Base-by-base conservation (phyloP, 2,113 vertebrate species). In the Cichladusa arquata region DNA sequence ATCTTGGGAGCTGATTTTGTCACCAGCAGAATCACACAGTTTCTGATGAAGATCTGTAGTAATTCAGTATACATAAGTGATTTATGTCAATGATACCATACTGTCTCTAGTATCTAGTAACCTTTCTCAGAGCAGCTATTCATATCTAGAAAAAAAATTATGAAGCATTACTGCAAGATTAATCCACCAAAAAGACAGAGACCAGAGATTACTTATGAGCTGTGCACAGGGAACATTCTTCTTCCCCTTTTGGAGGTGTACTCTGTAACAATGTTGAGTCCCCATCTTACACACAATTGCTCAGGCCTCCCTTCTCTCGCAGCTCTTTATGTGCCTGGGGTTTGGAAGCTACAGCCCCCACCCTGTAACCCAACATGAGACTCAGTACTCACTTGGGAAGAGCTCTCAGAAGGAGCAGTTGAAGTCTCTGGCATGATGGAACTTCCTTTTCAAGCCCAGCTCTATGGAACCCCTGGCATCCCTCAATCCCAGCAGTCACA, bases 211-310 rank as follows among this genome's bases (percentile, higher is more conserved):
- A 60, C 19, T 80, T 51, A 28, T 0, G 11, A 89, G 17, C 44
- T 31, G 18, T 34, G 42, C 38, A 38, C 20, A 34, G 56, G 42
- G 4, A 36, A 93, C 29, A 92, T 86, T 76, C 70, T 90, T 94
- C 81, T 95, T 80, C 87, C 78, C 79, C 5, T 82, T 94, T 91
- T 90, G 86, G 79, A 93, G 38, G 50, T 79, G 48, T 38, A 19
- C 28, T 70, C 38, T 3, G 1, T 38, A 92, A 44, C 18, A 71
- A 4, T 8, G 26, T 23, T 72, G 44, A 89, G 40, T 67, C 12
- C 9, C 14, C 26, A 16, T 66, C 73, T 71, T n/a, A 29, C 8
- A 81, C 42, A 50, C 0, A 0, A 19, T 76, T 56, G 15, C 53
- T 61, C 33, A 82, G n/a, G 17, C 12, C 36, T 67, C 48, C 10